Conservation (phyloP, 1,140 invertebrate genomes). For the Pogonomyrmex barbatus region DNA sequence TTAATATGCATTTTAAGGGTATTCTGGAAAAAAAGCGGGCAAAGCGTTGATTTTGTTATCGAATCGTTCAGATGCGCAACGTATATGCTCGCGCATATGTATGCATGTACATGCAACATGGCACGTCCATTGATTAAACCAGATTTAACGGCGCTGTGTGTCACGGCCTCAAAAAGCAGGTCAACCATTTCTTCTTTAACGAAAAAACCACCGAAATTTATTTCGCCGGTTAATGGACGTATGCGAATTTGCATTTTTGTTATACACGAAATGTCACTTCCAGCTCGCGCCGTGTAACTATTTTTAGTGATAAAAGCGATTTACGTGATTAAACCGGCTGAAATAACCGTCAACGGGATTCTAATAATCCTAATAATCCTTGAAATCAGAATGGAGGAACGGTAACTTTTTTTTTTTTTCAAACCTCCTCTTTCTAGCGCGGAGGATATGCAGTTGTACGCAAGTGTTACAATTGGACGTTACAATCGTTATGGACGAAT, state of each 20-base stretch:
- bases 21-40: neutral
- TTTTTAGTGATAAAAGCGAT: conserved; percentile 22
- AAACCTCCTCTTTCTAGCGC: neutral
- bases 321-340: neutral
- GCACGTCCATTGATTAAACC: conserved; percentile 57
- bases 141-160: conserved; percentile 42
- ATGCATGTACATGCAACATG: conserved; percentile 7
- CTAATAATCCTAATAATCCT: neutral
- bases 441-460: neutral
- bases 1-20: neutral
- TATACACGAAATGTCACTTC: conserved; percentile 32
- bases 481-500: conserved; percentile 28
- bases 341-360: neutral
- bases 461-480: conserved; percentile 13
- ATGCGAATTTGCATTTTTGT: conserved; percentile 42
- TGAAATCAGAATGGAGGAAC: neutral
- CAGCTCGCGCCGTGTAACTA: neutral
- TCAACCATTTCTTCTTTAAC: conserved; percentile 48
- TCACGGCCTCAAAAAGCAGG: conserved; percentile 53
- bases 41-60: neutral
- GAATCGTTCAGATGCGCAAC: neutral
- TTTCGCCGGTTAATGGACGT: conserved; percentile 35
- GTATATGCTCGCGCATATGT: neutral
- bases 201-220: conserved; percentile 40
- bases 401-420: neutral